Evolutionary conservation across 2,113 vertebrate species (phyloP), one percentile per base, ranked within the genome.

Genomic region (Dromiciops gliroides): DNA sequence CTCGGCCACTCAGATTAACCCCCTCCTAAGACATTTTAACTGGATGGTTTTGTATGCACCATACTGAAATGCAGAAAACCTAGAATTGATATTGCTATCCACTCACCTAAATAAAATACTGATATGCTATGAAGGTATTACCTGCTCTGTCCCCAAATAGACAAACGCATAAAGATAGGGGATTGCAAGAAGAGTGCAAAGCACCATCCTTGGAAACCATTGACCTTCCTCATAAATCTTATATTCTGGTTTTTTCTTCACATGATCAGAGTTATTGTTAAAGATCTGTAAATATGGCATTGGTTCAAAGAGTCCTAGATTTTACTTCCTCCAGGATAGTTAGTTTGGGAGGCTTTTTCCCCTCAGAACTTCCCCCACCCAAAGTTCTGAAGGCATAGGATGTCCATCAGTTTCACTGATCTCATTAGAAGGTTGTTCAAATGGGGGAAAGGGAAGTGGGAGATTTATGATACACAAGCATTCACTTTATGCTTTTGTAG

Each of bases 21-120:
- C 53, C 31, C 51, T 90, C 24, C 94, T 83, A 24, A 24, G 67
- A 91, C 37, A 92, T 51, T 51, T 50, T 56, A 75, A 94, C 90
- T 92, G 94, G 48, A 91, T 48, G 9, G 47, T 89, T 67, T 75
- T n/a, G 67, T n/a, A n/a, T n/a, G 14, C 24, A 75, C 14, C 2
- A 75, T 75, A 7, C 14, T n/a, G 31, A 75, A n/a, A 75, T n/a
- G 16, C 67, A 75, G 37, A 75, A n/a, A 22, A 19, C 37, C 37
- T 16, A 44, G 37, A 11, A 75, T 2, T 75, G 37, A 75, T n/a
- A 75, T n/a, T 75, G 67, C 37, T 75, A 67, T 37, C 28, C 60
- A n/a, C 31, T 11, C 31, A 37, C 60, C 12, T 67, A n/a, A 19
- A 75, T n/a, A n/a, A 75, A 75, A 75, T 75, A 67, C 60, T 75